Conservation (phyloP, 2,797 vertebrate species). For the Malacoraja senta region DNA sequence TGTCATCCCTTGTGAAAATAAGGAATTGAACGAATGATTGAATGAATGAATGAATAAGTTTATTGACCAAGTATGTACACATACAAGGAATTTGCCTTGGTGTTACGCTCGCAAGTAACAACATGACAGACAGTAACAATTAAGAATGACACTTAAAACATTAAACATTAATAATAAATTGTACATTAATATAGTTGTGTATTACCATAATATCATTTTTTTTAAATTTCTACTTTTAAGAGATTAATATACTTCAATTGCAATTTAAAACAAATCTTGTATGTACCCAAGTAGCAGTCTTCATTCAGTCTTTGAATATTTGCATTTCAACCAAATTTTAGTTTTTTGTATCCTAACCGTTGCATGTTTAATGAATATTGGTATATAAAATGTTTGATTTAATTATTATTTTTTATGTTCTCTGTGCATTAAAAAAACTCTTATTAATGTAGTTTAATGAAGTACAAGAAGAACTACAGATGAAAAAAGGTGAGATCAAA, state of each 20-base stretch:
- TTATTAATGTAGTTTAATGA: conserved; percentile 64
- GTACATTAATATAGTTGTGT: not conserved
- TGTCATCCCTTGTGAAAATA: not conserved
- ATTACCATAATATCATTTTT: too few species aligned
- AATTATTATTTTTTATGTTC: not conserved
- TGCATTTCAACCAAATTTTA: not conserved
- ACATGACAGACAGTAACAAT: too few species aligned
- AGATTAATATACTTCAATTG: not conserved
- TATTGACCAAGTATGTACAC: too few species aligned
- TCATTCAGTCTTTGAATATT: not conserved
- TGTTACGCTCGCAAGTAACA: too few species aligned
- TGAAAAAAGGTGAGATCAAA: conserved; percentile 87
- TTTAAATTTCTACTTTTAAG: not conserved
- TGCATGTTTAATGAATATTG: not conserved
- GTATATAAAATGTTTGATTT: not conserved
- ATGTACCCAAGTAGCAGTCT: not conserved
- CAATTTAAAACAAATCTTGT: not conserved
- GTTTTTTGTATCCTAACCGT: not conserved
- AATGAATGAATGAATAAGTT: too few species aligned
- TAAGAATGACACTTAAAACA: too few species aligned
- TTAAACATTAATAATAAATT: not conserved
- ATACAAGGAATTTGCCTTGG: too few species aligned
- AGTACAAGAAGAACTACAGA: conserved; percentile 75
- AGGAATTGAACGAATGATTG: not conserved
- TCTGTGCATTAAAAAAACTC: not conserved